These are phyloP conservation scores for Tetranychus cinnabarinus DNA, from an alignment of 1,140 invertebrate genomes.

Conservation along the genomic window DNA sequence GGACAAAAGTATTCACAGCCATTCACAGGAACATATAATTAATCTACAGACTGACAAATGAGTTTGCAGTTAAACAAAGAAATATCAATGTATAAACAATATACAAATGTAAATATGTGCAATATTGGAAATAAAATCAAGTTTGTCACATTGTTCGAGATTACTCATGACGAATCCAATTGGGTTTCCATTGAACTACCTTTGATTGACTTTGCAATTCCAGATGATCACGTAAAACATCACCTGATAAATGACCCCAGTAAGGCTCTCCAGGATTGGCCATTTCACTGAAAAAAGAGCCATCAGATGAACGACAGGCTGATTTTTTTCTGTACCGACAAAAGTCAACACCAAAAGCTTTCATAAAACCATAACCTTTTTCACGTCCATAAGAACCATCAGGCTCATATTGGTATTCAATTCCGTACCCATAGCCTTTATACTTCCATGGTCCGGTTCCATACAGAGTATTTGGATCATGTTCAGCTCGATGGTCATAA, in stretches of 20 bases:
- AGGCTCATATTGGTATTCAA: conserved; percentile 3
- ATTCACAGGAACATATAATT: no score
- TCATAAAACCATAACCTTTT: conserved; percentile 6
- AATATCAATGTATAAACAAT: no score
- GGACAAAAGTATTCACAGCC: no score
- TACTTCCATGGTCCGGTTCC: conserved; percentile 2
- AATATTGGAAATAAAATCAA: no score
- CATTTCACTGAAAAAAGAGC: neutral
- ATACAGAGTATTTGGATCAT: conserved; percentile 2
- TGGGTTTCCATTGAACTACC: no score
- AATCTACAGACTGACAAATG: no score
- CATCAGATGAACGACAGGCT: neutral
- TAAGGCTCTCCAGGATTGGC: neutral
- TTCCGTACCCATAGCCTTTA: conserved; percentile 5
- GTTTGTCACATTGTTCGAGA: no score
- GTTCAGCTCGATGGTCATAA: conserved; percentile 6
- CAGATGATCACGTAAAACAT: neutral
- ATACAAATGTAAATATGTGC: no score
- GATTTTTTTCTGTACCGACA: neutral
- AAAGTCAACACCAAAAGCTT: conserved; percentile 3
- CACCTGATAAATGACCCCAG: neutral
- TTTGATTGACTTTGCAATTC: no score
- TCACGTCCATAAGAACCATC: conserved; percentile 5
- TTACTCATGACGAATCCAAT: no score
- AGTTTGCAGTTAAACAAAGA: no score